Conservation (phyloP, 1,140 invertebrate genomes). For the Drosophila micromelanica region DNA sequence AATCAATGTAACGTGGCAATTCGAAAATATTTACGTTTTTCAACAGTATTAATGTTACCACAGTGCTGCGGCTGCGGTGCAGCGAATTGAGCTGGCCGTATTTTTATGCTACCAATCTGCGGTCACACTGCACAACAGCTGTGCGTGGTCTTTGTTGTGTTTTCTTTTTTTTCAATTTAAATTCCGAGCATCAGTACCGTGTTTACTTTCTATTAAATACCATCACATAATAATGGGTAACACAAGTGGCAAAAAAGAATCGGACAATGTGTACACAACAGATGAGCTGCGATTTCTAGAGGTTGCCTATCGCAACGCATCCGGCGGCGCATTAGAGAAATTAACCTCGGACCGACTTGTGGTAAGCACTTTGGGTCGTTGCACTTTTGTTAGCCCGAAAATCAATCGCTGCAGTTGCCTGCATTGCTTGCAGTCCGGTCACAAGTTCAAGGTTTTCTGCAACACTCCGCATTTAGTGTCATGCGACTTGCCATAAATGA, state of each 20-base stretch:
- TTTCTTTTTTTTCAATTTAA: slow-evolving; percentile 37
- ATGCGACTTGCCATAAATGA: slow-evolving; percentile 28
- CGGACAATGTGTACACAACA: slow-evolving; percentile 63
- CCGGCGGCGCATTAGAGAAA: slow-evolving; percentile 69
- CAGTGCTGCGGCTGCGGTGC: not conserved
- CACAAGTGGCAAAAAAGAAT: slow-evolving; percentile 63
- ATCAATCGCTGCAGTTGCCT: slow-evolving; percentile 53
- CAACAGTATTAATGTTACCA: not conserved
- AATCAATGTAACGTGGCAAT: too few relatives aligned
- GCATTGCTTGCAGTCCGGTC: slow-evolving; percentile 32
- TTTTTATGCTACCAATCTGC: not conserved
- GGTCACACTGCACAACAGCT: slow-evolving; percentile 49
- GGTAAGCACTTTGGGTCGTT: slow-evolving; percentile 47
- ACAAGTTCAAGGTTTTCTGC: slow-evolving; percentile 63
- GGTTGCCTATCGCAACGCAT: slow-evolving; percentile 62
- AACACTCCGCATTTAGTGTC: slow-evolving; percentile 14
- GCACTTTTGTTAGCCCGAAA: slow-evolving; percentile 49
- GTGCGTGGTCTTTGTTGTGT: slow-evolving; percentile 36
- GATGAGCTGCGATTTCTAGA: slow-evolving; percentile 69
- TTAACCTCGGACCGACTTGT: slow-evolving; percentile 67
- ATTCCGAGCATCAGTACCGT: slow-evolving; percentile 36
- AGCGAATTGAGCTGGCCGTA: slow-evolving; percentile 8
- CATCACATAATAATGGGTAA: slow-evolving; percentile 56
- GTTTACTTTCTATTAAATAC: slow-evolving; percentile 35
- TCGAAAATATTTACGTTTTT: not conserved